Conservation (phyloP, 2,797 vertebrate species). For the Notolabrus celidotus region DNA sequence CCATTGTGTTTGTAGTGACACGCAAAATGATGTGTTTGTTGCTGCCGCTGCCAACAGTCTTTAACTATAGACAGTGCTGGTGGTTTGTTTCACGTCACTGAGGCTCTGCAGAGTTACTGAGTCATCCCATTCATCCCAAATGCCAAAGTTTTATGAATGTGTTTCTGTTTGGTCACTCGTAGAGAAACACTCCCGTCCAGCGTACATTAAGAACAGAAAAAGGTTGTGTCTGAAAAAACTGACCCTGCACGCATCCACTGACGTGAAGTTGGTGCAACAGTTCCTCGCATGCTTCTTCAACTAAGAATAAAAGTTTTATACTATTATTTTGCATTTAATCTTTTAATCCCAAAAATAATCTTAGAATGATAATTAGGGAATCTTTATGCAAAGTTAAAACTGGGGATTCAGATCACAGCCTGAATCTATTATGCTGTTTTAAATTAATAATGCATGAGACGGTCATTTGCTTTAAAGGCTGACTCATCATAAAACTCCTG, state of each 20-base stretch:
- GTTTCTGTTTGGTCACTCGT: background rate
- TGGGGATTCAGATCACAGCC: background rate
- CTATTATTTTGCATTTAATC: background rate
- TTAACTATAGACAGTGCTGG: constrained; percentile 15
- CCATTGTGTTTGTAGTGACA: constrained; percentile 52
- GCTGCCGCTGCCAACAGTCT: constrained; percentile 18
- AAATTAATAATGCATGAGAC: constrained; percentile 24
- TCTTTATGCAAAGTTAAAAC: background rate
- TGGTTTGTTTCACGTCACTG: constrained; percentile 4
- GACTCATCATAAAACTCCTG: background rate
- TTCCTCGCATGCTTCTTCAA: background rate
- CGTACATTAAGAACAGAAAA: background rate
- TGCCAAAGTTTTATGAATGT: constrained; percentile 9
- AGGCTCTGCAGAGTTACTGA: background rate
- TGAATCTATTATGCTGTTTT: constrained; percentile 3
- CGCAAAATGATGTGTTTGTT: constrained; percentile 22
- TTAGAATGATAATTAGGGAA: background rate
- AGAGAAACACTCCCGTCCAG: constrained; percentile 20
- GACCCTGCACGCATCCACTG: background rate
- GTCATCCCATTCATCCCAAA: constrained; percentile 3
- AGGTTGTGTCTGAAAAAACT: background rate
- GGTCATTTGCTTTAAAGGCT: background rate
- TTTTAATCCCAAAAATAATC: background rate
- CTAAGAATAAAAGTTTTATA: background rate
- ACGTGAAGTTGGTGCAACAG: background rate